Evolutionary conservation across 2,888 invertebrate genomes (phyloP).

Genomic region (Cryptosula pallasiana): DNA sequence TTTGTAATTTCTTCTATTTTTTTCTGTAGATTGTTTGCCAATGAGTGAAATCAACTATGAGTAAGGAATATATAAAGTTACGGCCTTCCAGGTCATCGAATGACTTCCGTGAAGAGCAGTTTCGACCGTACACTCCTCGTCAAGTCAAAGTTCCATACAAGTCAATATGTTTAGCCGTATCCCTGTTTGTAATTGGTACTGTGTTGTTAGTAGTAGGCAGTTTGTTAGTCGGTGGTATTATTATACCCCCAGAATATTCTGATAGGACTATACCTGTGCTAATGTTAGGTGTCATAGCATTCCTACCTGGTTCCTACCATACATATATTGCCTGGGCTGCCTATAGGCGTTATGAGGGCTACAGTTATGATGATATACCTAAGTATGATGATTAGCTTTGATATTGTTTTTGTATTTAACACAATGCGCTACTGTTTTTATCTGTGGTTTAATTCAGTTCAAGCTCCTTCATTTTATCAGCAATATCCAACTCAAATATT

Average conservation of each 20-base stretch:
- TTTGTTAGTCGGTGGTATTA: constrained; percentile 73
- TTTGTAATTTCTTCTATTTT: too few species aligned
- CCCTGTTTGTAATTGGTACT: constrained; percentile 73
- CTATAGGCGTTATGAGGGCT: constrained; percentile 74
- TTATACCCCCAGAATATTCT: constrained; percentile 65
- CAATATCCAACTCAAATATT: too few species aligned
- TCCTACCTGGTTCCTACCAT: constrained; percentile 86
- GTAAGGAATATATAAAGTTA: not conserved
- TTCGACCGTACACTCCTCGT: not conserved
- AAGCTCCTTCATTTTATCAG: too few species aligned
- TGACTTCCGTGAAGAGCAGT: not conserved
- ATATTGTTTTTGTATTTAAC: too few species aligned
- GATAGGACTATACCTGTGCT: constrained; percentile 85
- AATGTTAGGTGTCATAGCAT: constrained; percentile 79
- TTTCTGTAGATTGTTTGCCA: too few species aligned
- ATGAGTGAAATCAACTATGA: too few species aligned
- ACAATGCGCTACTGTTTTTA: too few species aligned
- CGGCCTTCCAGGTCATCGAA: not conserved
- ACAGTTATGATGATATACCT: constrained; percentile 81
- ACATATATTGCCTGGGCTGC: constrained; percentile 81
- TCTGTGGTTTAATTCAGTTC: too few species aligned
- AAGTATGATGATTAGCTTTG: constrained; percentile 64
- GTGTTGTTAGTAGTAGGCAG: constrained; percentile 70
- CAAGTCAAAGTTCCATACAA: constrained; percentile 70
- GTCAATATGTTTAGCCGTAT: constrained; percentile 70